Evolutionary conservation across 2,113 vertebrate genomes (phyloP).

Genomic region (Synodontis membranacea): DNA sequence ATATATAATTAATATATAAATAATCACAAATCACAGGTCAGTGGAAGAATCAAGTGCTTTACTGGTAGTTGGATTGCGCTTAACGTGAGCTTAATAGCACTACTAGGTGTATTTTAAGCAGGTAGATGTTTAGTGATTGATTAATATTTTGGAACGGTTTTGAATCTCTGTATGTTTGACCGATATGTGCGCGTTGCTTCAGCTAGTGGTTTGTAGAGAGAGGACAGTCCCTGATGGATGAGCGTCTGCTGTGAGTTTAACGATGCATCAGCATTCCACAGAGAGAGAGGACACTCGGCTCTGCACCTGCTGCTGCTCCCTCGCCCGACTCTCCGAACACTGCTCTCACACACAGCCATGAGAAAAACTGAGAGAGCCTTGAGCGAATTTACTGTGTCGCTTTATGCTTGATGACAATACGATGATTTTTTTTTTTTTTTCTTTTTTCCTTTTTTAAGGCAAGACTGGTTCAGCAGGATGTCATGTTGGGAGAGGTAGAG

Average conservation of each 20-base stretch:
- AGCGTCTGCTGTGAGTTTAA: slow-evolving; percentile 25
- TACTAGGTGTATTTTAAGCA: not conserved
- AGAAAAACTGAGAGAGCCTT: too few species aligned
- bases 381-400: not conserved
- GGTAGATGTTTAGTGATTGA: not conserved
- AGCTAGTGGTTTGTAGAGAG: not conserved
- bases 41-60: not conserved
- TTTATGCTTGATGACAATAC: not conserved
- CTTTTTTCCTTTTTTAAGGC: not conserved
- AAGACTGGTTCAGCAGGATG: not conserved
- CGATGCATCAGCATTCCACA: slow-evolving; percentile 30
- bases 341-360: not conserved
- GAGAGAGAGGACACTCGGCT: slow-evolving; percentile 14
- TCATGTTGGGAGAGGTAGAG: not conserved
- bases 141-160: not conserved
- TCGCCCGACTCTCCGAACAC: slow-evolving; percentile 18
- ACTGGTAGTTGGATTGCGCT: not conserved
- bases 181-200: not conserved
- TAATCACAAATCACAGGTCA: not conserved
- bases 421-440: not conserved
- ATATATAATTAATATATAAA: not conserved
- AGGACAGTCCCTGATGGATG: not conserved
- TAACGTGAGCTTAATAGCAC: not conserved
- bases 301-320: slow-evolving; percentile 40
- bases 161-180: not conserved